Evolutionary conservation across 2,113 vertebrate genomes (phyloP).

Genomic region (Laticauda laticaudata): DNA sequence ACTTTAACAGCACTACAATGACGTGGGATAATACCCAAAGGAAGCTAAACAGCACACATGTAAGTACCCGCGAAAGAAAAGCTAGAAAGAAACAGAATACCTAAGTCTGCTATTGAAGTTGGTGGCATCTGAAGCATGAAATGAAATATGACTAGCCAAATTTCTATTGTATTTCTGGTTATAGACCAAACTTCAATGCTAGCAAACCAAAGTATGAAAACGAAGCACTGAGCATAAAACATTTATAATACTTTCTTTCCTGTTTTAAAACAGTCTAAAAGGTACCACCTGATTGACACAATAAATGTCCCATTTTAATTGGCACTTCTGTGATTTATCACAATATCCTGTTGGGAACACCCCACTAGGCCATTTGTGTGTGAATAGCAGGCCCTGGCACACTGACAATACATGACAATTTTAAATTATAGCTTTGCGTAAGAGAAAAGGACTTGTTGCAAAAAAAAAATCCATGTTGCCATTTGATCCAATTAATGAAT

Average conservation of each 20-base stretch:
- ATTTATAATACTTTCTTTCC: conserved; percentile 62
- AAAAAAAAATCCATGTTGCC: conserved; percentile 36
- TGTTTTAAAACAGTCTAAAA: conserved; percentile 57
- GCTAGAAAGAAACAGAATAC: not conserved
- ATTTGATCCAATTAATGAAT: conserved; percentile 65
- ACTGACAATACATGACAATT: conserved; percentile 56
- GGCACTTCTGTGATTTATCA: conserved; percentile 65
- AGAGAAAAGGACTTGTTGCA: conserved; percentile 42
- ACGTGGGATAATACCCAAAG: too few relatives aligned
- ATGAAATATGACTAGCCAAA: conserved; percentile 38
- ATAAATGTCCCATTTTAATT: conserved; percentile 70
- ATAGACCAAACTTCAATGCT: conserved; percentile 7
- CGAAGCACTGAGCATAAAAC: conserved; percentile 45
- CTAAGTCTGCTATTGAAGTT: not conserved
- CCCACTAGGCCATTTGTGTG: conserved; percentile 53
- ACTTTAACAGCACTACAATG: too few relatives aligned
- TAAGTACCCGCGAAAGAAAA: too few relatives aligned
- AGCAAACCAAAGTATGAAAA: conserved; percentile 29
- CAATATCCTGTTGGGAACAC: conserved; percentile 47
- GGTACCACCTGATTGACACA: conserved; percentile 57
- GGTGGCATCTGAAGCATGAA: conserved; percentile 38
- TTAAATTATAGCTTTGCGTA: conserved; percentile 51
- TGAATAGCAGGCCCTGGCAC: conserved; percentile 60
- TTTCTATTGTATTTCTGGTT: conserved; percentile 42
- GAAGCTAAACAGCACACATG: too few relatives aligned